Base-by-base conservation (phyloP, 1,140 invertebrate species). In the Bilobella aurantiaca region DNA sequence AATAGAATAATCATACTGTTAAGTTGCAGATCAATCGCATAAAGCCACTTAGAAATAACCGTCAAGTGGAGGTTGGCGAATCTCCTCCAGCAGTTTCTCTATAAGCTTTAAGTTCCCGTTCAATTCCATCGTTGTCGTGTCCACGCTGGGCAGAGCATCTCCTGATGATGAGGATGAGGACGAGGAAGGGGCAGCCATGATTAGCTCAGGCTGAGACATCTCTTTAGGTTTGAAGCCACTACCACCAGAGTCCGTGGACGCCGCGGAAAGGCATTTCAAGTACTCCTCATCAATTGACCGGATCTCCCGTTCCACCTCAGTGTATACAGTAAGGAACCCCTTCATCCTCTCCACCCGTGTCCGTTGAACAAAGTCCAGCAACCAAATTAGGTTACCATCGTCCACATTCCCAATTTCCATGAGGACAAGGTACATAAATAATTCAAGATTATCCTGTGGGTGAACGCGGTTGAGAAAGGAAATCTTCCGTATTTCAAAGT, bases 281-380 rank as follows among this genome's bases (percentile, higher is more conserved):
- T 69, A 69, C 30, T 69, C 65, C 8, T 69, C 64, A 49, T 64
- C 68, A 23, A 61, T 37, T 14, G 28, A 28, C 1, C 61, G 29
- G 18, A 66, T 30, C 21, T 59, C 62, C 58, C 47, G 34, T 31
- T 71, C 70, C n/a, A 70, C 66, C 57, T 73, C 70, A 3, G 64
- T 69, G 62, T 80, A 80, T 0, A 79, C 75, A 0, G 78, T 77
- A 8, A 80, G 65, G 65, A 75, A 79, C 1, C 76, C 77, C 16
- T 75, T 75, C 73, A 79, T 76, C 18, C 77, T 63, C 47, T 80
- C 76, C 8, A 78, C 75, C 49, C 79, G 58, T 37, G 79, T 70
- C 18, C 77, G 69, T 59, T 79, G 78, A 1, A 78, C 76, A 69
- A 79, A 80, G 65, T 80, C 78, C 64, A 78, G 58, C 1, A 79